Evolutionary conservation across 2,888 invertebrate genomes (phyloP), one percentile per base, ranked within the genome.

Genomic region (Macrosiphum euphorbiae): DNA sequence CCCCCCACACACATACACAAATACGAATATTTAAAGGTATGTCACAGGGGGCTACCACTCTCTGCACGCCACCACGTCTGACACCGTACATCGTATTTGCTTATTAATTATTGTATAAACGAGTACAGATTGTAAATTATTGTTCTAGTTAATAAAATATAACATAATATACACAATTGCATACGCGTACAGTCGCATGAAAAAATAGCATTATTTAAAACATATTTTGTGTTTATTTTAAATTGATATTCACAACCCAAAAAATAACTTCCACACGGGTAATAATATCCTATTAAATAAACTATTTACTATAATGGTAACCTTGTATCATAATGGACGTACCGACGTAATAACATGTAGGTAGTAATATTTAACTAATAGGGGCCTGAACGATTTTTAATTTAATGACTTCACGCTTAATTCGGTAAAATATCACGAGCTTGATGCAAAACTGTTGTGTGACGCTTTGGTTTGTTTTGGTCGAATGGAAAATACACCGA

Each of bases 201-300:
- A 26, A 67, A 52, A 28, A 35, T 20, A 50, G 41, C 7, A 78
- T 78, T 78, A 84, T 78, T 78, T 35, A 35, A 52, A 84, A 52
- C 52, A 78, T 90, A 50, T 47, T 55, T 28, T 16, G 41, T 55
- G 0, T 91, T 41, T 55, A 84, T 89, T 58, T 86, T 58, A 44
- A 44, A 58, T n/a, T 44, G 47, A 35, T 35, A 35, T 86, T 91
- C 5, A 61, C n/a, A 58, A 90, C 41, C 28, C 35, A 91, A 84
- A 28, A 84, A 41, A 84, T 20, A 55, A 52, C 84, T 20, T 84
- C 10, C 41, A 52, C 52, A 4, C 52, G 55, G n/a, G 28, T 84
- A 52, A 55, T 52, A 78, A 47, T 35, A 78, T 20, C 20, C 41
- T 91, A 90, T 52, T n/a, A 78, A 90, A 90, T 50, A 41, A n/a